Evolutionary conservation across 2,888 invertebrate genomes (phyloP), one percentile per base, ranked within the genome.

Genomic region (Opisthograptis luteolata): DNA sequence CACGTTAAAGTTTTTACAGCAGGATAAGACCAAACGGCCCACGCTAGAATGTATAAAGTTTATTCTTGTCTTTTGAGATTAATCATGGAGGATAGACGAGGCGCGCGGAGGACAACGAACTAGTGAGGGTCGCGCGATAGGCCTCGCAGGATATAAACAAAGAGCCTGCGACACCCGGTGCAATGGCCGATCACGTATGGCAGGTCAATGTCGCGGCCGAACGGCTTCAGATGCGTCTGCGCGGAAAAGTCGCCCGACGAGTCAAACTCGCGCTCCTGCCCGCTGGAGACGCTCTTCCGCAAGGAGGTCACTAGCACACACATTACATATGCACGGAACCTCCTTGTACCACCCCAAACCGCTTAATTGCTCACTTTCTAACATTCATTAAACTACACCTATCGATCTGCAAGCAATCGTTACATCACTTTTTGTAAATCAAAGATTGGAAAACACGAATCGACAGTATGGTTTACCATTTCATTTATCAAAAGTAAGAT

Each of bases 181-280:
- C 89, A 87, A 84, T 87, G 89, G 75, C 89, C 89, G 87, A 81
- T 79, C 84, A 79, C 74, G 80, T 81, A 81, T 79, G 80, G 70
- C 80, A 79, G 89, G 87, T 90, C 90, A 89, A 88, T 89, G 89
- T 89, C 89, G 88, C 82, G 88, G 84, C 70, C 85, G 71, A 72
- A 70, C 79, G 77, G 76, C 84, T 80, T 79, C 70, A 80, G 82
- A 78, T 80, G 81, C 79, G 79, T 70, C 80, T 79, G 76, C 65
- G 65, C 76, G 76, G 76, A 82, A 80, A 82, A 86, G 79, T 79
- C 81, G 60, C 73, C 76, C 64, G 66, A 81, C 85, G 64, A 79
- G 75, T 81, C 75, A 62, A 64, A 64, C 60, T 67, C 64, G 60
- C 65, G 52, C 62, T 64, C 60, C 66, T 61, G 63, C 62, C 64